Evolutionary conservation across 2,113 vertebrate genomes (phyloP).

Genomic region (Corythornis madagascariensis): DNA sequence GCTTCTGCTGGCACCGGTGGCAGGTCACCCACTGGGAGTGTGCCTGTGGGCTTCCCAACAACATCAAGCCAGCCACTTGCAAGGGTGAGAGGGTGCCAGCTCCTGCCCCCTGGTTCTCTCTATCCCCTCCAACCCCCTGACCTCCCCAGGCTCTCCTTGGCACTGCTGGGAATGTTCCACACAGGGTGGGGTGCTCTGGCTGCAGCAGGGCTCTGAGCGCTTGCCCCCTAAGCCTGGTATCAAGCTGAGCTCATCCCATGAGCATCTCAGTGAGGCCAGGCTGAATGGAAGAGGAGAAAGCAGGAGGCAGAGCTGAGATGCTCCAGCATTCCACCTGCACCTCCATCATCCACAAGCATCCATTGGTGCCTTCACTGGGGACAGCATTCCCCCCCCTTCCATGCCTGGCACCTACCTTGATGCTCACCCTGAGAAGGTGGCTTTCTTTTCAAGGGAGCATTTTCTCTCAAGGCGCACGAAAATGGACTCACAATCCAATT

Average conservation of each 20-base stretch:
- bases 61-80: not conserved
- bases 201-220: fast-evolving
- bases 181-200: not conserved
- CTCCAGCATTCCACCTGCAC: not conserved
- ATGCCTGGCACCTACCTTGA: not conserved
- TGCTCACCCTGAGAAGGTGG: not conserved
- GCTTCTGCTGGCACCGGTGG: not conserved
- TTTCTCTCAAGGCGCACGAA: not conserved
- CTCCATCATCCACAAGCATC: not conserved
- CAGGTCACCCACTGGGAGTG: not conserved
- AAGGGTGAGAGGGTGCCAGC: not conserved
- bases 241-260: fast-evolving
- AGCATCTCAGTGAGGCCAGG: not conserved
- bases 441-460: not conserved
- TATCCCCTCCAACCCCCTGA: not conserved
- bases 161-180: not conserved
- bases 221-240: not conserved
- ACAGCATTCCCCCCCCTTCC: not conserved
- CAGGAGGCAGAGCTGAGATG: not conserved
- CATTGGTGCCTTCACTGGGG: not conserved
- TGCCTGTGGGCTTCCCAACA: not conserved
- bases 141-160: not conserved
- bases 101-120: not conserved
- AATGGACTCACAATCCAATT: constrained; percentile 58
- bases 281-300: not conserved